Conservation (phyloP, 2,113 vertebrate species). For the Petroica traversi region DNA sequence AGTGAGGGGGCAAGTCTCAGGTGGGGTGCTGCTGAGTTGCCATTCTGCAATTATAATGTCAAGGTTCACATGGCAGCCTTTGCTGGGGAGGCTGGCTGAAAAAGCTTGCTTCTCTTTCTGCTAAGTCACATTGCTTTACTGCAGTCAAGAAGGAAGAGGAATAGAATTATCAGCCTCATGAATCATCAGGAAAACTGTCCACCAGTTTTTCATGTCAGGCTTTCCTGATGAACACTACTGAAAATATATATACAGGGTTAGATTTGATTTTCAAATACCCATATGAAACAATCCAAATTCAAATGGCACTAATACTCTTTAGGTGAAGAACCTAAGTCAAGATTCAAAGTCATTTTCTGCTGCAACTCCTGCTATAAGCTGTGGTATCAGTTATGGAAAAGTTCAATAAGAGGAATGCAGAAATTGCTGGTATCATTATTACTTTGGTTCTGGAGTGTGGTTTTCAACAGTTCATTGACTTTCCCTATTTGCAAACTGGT, state of each 20-base stretch:
- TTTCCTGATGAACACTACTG: not conserved
- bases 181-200: not conserved
- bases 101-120: not conserved
- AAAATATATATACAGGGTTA: not conserved
- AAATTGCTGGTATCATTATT: not conserved
- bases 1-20: not conserved
- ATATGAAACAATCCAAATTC: not conserved
- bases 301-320: not conserved
- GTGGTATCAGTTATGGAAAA: not conserved
- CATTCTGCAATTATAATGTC: not conserved
- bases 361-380: not conserved
- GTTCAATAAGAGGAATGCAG: not conserved
- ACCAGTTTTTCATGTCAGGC: not conserved
- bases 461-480: not conserved
- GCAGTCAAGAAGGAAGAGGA: not conserved
- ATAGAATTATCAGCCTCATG: not conserved
- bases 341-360: not conserved
- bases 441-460: not conserved
- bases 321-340: not conserved
- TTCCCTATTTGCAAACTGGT: not conserved
- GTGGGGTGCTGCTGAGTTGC: not conserved
- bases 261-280: not conserved
- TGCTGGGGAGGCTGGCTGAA: not conserved
- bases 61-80: not conserved
- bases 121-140: not conserved